phyloP scores from a whole-genome alignment of 2,797 vertebrate species.

The Anomalospiza imberbis region DNA sequence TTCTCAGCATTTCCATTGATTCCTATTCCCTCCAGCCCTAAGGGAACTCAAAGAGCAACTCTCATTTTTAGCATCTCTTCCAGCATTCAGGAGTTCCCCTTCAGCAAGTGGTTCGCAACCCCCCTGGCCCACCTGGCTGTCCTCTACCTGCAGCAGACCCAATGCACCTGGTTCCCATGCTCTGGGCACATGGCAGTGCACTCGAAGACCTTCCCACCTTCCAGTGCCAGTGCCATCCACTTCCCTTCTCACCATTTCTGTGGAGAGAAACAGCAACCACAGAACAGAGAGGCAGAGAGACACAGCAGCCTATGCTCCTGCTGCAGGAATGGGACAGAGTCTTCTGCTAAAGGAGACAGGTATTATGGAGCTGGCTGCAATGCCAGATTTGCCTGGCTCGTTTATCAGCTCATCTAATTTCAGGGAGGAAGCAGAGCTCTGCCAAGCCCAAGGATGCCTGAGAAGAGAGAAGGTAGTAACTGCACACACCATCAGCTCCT shows the following conservation, averaged over 20 bases:
- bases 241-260: not conserved
- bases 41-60: not conserved
- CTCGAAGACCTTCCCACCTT: not conserved
- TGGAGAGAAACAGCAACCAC: not conserved
- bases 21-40: not conserved
- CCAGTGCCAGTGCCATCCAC: not conserved
- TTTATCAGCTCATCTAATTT: not conserved
- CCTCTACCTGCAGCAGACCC: not conserved
- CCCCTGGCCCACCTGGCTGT: not conserved
- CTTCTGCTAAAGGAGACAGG: not conserved
- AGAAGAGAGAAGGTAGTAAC: not conserved
- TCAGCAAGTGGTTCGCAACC: not conserved
- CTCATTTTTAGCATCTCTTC: not conserved
- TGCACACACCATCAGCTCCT: not conserved
- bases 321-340: not conserved
- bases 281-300: not conserved
- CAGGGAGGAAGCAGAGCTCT: not conserved
- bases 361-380: not conserved
- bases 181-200: not conserved
- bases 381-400: not conserved
- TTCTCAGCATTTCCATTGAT: not conserved
- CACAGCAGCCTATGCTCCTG: not conserved
- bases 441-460: not conserved
- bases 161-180: not conserved
- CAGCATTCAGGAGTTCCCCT: not conserved